phyloP scores from a whole-genome alignment of 1,140 invertebrate genomes.

The Aphidius ervi region DNA sequence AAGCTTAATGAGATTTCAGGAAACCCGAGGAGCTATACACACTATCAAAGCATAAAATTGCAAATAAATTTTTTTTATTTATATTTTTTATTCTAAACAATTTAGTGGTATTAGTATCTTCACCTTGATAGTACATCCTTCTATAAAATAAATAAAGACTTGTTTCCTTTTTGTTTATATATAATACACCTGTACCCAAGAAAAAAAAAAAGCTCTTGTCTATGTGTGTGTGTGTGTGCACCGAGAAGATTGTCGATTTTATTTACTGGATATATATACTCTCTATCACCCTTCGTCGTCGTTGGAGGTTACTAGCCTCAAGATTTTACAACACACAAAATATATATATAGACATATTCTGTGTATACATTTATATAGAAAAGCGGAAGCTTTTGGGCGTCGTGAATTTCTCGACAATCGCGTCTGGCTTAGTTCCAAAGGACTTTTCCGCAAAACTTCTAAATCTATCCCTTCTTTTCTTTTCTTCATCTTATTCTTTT shows the following conservation, averaged over 20 bases:
- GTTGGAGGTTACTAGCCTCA: conserved; percentile 11
- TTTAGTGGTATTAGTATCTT: neutral
- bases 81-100: conserved; percentile 9
- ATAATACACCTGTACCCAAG: too few species aligned
- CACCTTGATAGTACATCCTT: too few species aligned
- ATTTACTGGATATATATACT: too few species aligned
- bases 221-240: too few species aligned
- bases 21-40: neutral
- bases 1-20: conserved; percentile 29
- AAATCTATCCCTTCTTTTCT: conserved; percentile 14
- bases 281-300: too few species aligned
- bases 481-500: too few species aligned
- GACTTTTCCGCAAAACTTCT: conserved; percentile 28
- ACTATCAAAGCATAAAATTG: conserved; percentile 28
- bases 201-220: too few species aligned
- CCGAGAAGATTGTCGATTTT: too few species aligned
- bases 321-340: neutral
- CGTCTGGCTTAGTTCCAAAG: conserved; percentile 33
- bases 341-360: too few species aligned
- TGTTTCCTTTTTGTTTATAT: too few species aligned
- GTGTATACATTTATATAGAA: neutral
- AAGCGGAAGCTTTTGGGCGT: conserved; percentile 17
- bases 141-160: too few species aligned
- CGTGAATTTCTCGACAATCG: conserved; percentile 35
- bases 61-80: conserved; percentile 23